Percentiles rank a stretch among this genome's conserved stretches.
phyloP scores from a whole-genome alignment of 2,113 vertebrate genomes.

The Hippocampus barbouri region DNA sequence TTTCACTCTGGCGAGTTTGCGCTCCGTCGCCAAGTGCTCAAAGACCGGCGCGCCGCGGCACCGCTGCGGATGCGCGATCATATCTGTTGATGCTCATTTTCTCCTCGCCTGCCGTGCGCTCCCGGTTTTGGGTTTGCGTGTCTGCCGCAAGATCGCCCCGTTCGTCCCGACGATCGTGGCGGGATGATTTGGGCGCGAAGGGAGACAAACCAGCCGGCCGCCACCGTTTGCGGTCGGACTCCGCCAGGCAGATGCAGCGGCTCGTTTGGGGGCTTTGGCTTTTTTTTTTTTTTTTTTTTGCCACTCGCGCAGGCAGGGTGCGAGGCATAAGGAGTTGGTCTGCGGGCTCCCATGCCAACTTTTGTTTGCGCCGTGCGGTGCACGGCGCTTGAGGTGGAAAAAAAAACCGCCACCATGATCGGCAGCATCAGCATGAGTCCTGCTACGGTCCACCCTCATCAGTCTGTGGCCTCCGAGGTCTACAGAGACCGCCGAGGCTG shows the following conservation, averaged over 20 bases:
- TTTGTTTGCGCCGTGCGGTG: conserved; percentile 41
- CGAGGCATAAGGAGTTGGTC: conserved; percentile 31
- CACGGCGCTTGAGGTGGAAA: conserved; percentile 23
- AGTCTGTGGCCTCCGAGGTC: conserved; percentile 24
- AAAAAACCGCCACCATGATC: conserved; percentile 7
- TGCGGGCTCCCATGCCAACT: conserved; percentile 40
- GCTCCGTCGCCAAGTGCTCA: background rate
- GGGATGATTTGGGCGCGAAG: conserved; percentile 54
- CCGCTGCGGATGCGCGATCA: conserved; percentile 70
- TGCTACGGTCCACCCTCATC: background rate
- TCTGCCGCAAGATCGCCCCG: conserved; percentile 48
- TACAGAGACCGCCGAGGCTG: conserved; percentile 33
- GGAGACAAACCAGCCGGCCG: conserved; percentile 1
- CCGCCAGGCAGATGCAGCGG: conserved; percentile 30
- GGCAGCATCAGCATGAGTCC: background rate
- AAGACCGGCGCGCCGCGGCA: conserved; percentile 25
- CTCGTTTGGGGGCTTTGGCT: background rate
- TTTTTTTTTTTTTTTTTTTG: background rate
- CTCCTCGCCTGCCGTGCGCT: conserved; percentile 36
- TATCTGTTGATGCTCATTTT: conserved; percentile 70
- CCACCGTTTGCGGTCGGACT: too few species aligned
- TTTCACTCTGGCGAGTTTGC: conserved; percentile 10
- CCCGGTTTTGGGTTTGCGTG: background rate
- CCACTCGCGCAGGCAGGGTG: background rate
- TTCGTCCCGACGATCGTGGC: conserved; percentile 48